Conservation (phyloP, 2,113 vertebrate genomes). For the Macquaria australasica region DNA sequence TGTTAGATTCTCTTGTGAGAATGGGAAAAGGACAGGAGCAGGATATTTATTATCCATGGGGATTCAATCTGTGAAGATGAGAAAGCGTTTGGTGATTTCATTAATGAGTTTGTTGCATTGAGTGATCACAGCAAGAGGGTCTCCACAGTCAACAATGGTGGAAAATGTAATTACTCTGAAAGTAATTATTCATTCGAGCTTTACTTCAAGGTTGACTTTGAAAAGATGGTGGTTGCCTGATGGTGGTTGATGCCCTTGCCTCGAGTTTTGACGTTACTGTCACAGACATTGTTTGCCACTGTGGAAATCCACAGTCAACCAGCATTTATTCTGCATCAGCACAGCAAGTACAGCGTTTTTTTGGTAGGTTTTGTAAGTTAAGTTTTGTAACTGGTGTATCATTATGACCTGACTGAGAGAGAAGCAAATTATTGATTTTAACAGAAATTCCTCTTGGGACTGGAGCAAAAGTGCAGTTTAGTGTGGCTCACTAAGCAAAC, state of each 20-base stretch:
- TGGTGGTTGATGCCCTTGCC: conserved; percentile 40
- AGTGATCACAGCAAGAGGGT: conserved; percentile 71
- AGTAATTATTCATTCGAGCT: conserved; percentile 71
- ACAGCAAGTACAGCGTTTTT: neutral
- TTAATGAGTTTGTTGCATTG: conserved; percentile 78
- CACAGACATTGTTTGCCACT: conserved; percentile 1
- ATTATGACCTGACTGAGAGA: conserved; percentile 3
- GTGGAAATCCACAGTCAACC: neutral
- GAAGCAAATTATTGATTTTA: conserved; percentile 20
- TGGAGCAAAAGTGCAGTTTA: conserved; percentile 20
- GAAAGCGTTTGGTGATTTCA: conserved; percentile 71
- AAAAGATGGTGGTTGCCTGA: conserved; percentile 35
- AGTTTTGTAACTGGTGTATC: conserved; percentile 3
- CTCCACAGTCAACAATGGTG: conserved; percentile 75
- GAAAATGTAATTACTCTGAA: conserved; percentile 79
- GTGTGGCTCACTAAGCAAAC: conserved; percentile 37
- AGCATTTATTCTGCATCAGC: conserved; percentile 4
- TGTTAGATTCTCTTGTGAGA: conserved; percentile 52
- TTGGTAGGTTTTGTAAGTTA: neutral
- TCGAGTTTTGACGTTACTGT: conserved; percentile 26
- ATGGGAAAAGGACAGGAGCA: conserved; percentile 30
- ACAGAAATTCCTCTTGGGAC: conserved; percentile 25
- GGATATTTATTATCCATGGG: conserved; percentile 62
- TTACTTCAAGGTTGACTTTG: conserved; percentile 60
- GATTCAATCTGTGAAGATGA: conserved; percentile 69